Evolutionary conservation across 2,797 vertebrate species (phyloP), one percentile per base, ranked within the genome.

Genomic region (Mormyrus proboscirostris): DNA sequence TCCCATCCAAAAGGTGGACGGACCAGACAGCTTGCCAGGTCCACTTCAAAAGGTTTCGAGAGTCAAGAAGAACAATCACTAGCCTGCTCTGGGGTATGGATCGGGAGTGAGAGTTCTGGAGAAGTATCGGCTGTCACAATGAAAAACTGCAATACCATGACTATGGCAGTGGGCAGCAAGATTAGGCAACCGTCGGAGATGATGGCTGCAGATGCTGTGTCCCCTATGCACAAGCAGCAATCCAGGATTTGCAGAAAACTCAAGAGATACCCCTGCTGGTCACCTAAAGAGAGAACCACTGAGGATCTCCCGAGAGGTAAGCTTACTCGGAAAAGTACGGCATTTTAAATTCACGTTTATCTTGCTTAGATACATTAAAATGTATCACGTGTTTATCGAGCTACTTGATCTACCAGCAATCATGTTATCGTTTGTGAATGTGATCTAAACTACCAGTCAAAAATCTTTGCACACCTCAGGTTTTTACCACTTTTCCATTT

Each of bases 181-280:
- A 89, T 89, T 16, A 33, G 90, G 59, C 91, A 91, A 92, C 93
- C 76, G 91, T 93, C 92, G 79, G 94, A 90, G 93, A 93, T 92
- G 89, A 92, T 93, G 88, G 93, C 90, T 73, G 95, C 96, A 90
- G 95, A 95, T 88, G 82, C 95, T 91, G 92, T 95, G 53, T 96
- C 95, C 6, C 95, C 96, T 87, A 94, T 93, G 73, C 95, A 95
- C 90, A 86, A 93, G 88, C 94, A 93, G 89, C 94, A 94, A 91
- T 94, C 95, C 91, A 95, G 95, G 93, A 96, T 95, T 38, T 94
- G 95, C 91, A 94, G 96, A 47, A 96, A 97, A 94, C 96, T 96
- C 93, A 96, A 95, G 93, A 95, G 93, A 92, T 93, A 94, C 89
- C 91, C 94, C 38, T 93, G 95, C 86, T 93, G 95, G 90, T 93